A percentile compares a stretch with the other conserved stretches of the same genome.
These are phyloP conservation scores for Nothoprocta perdicaria DNA, from an alignment of 2,113 vertebrate genomes.

Conservation along the genomic window DNA sequence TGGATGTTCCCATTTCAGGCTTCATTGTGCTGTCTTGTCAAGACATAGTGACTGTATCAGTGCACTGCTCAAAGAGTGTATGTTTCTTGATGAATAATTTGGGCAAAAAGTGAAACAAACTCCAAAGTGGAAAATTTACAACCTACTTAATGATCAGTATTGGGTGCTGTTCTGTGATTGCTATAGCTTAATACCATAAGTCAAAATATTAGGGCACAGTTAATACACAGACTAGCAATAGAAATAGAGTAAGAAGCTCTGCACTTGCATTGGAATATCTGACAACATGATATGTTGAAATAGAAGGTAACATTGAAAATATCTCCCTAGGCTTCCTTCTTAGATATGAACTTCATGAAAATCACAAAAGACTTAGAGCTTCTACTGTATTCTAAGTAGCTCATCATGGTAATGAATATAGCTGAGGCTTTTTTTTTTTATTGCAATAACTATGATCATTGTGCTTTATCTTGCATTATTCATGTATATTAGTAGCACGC, in stretches of 20 bases:
- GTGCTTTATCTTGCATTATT: slow-evolving; percentile 9
- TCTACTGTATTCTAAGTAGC: slow-evolving; percentile 29
- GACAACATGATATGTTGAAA: neutral
- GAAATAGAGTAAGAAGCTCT: neutral
- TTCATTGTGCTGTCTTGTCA: neutral
- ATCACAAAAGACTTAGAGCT: neutral
- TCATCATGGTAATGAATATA: neutral
- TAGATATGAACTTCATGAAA: slow-evolving; percentile 7
- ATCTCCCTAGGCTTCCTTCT: slow-evolving; percentile 21
- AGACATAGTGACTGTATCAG: neutral
- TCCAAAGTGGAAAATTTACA: neutral
- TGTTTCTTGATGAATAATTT: neutral
- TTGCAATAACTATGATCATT: neutral
- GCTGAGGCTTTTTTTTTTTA: slow-evolving; percentile 27
- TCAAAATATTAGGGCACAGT: neutral
- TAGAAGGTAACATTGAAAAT: neutral
- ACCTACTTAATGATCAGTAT: neutral
- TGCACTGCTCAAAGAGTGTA: neutral
- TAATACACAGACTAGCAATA: neutral
- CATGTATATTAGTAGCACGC: neutral
- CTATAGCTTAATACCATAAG: neutral
- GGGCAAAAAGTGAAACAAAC: neutral
- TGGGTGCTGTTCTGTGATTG: neutral
- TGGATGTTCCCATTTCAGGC: neutral
- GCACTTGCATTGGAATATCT: neutral